Evolutionary conservation across 1,140 invertebrate genomes (phyloP).

Genomic region (Zaprionus africanus): DNA sequence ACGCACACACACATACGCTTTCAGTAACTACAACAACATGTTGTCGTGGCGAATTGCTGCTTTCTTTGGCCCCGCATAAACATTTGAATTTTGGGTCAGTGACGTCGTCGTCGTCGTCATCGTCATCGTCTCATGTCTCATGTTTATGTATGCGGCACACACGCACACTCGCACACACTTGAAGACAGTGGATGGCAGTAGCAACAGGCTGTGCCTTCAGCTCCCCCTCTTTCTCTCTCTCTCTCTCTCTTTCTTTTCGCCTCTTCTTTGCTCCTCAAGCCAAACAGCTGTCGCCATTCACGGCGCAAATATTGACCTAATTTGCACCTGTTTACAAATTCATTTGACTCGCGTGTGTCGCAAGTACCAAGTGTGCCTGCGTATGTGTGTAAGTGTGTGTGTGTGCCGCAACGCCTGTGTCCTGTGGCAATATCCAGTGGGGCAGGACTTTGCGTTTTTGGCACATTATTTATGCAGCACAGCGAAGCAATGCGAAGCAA

Average conservation of each 20-base stretch:
- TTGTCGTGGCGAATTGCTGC: constrained; percentile 14
- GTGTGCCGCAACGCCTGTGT: constrained; percentile 1
- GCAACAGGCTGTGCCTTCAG: constrained; percentile 19
- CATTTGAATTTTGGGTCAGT: constrained; percentile 81
- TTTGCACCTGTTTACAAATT: constrained; percentile 81
- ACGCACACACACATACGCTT: constrained; percentile 1
- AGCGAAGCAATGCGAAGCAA: constrained; percentile 47
- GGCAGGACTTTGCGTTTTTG: constrained; percentile 73
- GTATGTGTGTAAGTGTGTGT: background rate
- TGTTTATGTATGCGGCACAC: constrained; percentile 70
- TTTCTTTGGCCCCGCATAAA: constrained; percentile 64
- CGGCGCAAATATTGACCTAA: constrained; percentile 75
- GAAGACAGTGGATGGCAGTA: constrained; percentile 2
- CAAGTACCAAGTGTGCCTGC: constrained; percentile 6
- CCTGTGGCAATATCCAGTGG: constrained; percentile 30
- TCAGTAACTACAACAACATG: constrained; percentile 9
- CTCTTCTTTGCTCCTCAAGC: background rate
- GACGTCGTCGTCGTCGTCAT: constrained; percentile 49
- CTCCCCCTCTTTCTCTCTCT: background rate
- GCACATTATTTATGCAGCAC: constrained; percentile 74
- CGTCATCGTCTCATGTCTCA: constrained; percentile 45
- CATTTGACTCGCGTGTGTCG: constrained; percentile 56
- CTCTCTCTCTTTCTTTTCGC: background rate
- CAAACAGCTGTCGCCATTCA: constrained; percentile 44
- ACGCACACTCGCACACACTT: constrained; percentile 22